Evolutionary conservation across 1,140 invertebrate genomes (phyloP), one percentile per base, ranked within the genome.

Genomic region (Lepeophtheirus salmonis): DNA sequence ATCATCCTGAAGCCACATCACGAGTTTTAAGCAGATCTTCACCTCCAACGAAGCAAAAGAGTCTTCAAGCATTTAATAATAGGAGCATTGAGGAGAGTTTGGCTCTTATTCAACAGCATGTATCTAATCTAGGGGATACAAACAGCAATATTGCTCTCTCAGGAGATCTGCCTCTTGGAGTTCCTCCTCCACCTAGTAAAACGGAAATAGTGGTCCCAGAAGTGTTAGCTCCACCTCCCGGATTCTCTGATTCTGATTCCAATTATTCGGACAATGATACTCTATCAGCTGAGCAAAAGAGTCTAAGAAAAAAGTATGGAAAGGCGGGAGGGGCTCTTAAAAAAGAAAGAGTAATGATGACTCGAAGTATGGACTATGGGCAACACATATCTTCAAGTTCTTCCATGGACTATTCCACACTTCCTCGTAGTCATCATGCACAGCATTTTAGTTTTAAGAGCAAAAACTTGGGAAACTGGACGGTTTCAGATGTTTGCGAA

Each of bases 221-320:
- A 20, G 80, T 82, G 57, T 72, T 84, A 2, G 81, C 82, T 10
- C 83, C 83, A n/a, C 82, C 83, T n/a, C 83, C 83, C 4, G 82
- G 84, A 67, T 84, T 84, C 66, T 78, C 74, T 52, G 79, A 74
- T 48, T 64, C 66, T 6, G 63, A 68, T n/a, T 64, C 50, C 74
- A 71, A 24, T 30, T 51, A 18, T 26, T 59, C 13, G 57, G 62
- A 61, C 50, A 18, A 56, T 23, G 59, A 54, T 14, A 24, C 50
- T 2, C 17, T 60, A 1, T 3, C 41, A 12, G 30, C 30, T 6
- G 30, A 41, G 30, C 30, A 41, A 41, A 41, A 41, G 30, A n/a
- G n/a, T n/a, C n/a, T n/a, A n/a, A 6, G 30, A 10, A 51, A 50
- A 18, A 20, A 41, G 51, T 23, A 22, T 16, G 20, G 17, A 4